Base-by-base conservation (phyloP, 2,888 invertebrate genomes). In the Lycophotia porphyrea region DNA sequence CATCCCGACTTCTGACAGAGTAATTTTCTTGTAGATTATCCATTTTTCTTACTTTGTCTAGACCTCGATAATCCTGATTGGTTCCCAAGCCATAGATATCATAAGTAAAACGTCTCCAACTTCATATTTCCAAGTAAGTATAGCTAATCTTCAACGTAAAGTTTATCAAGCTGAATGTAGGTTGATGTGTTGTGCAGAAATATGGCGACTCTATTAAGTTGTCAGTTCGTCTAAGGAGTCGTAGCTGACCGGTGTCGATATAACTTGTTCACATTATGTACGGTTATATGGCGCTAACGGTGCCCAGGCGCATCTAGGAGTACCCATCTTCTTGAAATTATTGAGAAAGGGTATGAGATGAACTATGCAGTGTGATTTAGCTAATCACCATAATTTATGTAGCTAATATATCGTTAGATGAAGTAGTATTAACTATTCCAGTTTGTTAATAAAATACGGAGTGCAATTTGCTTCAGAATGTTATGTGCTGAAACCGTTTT, bases 281-380 rank as follows among this genome's bases (percentile, higher is more conserved):
- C 93, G 91, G 93, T 93, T 94, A 94, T 77, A 83, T 87, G 78
- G 76, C 89, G 90, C 90, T 93, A 93, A 93, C 93, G 93, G 93
- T 89, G 85, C 78, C 68, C 80, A 44, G 42, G 77, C 81, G 80
- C 80, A 80, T 74, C 78, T 72, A 73, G 71, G 64, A 70, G 76
- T 7, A 64, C 34, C 63, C 76, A 83, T 84, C 84, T 78, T 70
- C 36, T 42, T 64, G 81, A 44, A 52, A 64, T 66, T 31, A 80
- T 64, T 63, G 34, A 47, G 31, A 13, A 60, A 39, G 27, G 24
- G 24, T 58, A 42, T 42, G 18, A 47, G 24, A 39, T 36, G 31
- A 66, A n/a, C n/a, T n/a, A n/a, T n/a, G n/a, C n/a, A 5, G 9
- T 11, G 27, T 65, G 21, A 44, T 44, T 66, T 65, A 52, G 13